Base-by-base conservation (phyloP, 2,888 invertebrate species). In the Ernsta delagoae region DNA sequence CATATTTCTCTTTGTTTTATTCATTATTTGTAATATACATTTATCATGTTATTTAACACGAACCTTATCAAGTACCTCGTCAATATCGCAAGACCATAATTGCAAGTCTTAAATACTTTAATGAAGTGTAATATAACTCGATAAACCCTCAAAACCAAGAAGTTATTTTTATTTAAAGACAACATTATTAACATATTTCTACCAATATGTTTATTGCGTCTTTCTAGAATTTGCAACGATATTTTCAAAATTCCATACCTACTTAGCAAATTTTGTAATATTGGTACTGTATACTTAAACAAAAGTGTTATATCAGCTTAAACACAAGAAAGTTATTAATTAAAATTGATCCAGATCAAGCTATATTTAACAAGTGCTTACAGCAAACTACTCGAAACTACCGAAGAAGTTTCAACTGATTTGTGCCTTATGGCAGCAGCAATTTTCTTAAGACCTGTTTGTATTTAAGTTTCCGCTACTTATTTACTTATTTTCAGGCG, bases 371-470 rank as follows among this genome's bases (percentile, higher is more conserved):
- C 24, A 63, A 63, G 54, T 39, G 24, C 53, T 63, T 53, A 31
- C n/a, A 24, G 53, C 8, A 43, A 41, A 54, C n/a, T 54, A 63
- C 36, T 62, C 62, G n/a, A 54, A 54, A 63, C 63, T 54, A 54
- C n/a, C 3, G 12, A 54, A 54, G 54, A 63, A 63, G 63, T 59
- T 63, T 54, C 41, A 41, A 63, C 63, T 53, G 62, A 63, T 54
- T 54, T 41, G 53, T 62, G 62, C 62, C 39, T 59, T 59, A 43
- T 43, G 43, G 59, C 53, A 24, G 24, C 16, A 53, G 50, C n/a
- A 50, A 61, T 62, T 62, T 53, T 50, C 12, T 53, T 53, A 34
- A 39, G 50, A 50, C 62, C 11, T 62, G 50, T 62, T 62, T 36
- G 34, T 62, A 53, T 48, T 61, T 61, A 48, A 48, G 34, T 61